phyloP scores from a whole-genome alignment of 2,113 vertebrate genomes.

The Origma solitaria region DNA sequence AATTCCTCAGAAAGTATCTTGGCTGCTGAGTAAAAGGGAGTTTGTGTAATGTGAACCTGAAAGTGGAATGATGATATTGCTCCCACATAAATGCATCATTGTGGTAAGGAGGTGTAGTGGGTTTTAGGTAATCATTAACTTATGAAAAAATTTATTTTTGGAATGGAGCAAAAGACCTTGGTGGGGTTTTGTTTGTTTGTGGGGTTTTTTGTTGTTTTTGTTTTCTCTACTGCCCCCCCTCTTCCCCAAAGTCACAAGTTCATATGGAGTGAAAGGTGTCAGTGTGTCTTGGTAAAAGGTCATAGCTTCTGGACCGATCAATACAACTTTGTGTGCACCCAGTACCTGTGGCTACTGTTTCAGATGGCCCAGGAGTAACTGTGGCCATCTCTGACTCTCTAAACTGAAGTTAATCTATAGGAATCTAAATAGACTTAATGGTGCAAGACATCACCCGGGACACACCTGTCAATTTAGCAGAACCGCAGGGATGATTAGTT shows the following conservation, averaged over 20 bases:
- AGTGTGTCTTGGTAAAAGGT: not conserved
- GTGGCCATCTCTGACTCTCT: not conserved
- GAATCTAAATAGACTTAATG: not conserved
- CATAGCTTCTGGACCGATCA: not conserved
- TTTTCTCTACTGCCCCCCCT: not conserved
- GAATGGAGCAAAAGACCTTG: not conserved
- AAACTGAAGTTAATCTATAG: not conserved
- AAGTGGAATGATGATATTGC: not conserved
- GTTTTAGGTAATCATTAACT: not conserved
- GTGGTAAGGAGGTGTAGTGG: not conserved
- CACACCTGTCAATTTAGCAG: not conserved
- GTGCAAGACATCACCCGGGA: not conserved
- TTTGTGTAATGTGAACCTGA: not conserved
- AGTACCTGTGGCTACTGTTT: not conserved
- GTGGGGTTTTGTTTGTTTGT: no score
- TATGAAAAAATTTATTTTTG: not conserved
- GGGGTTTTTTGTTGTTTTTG: accelerated
- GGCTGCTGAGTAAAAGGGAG: not conserved
- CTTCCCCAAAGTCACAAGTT: not conserved
- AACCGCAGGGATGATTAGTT: not conserved
- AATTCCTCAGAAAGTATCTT: not conserved
- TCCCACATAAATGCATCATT: not conserved
- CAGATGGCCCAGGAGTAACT: not conserved
- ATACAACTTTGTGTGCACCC: not conserved
- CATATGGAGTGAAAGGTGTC: not conserved